phyloP scores from a whole-genome alignment of 2,888 invertebrate genomes.

The Eupithecia tripunctaria region DNA sequence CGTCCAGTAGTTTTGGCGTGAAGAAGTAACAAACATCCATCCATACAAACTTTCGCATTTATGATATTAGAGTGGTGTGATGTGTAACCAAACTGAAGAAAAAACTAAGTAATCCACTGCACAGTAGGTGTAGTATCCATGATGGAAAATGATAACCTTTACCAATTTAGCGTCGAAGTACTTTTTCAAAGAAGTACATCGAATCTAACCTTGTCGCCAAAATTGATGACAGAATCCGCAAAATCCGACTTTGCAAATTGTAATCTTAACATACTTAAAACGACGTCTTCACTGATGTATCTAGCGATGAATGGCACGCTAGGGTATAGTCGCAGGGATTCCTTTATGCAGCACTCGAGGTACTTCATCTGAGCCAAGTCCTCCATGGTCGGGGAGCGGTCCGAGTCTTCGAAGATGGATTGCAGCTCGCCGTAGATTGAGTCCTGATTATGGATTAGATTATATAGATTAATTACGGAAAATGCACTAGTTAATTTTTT shows the following conservation, averaged over 20 bases:
- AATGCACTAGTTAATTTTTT: no score
- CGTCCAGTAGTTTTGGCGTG: no score
- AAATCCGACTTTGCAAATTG: neutral
- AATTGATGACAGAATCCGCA: neutral
- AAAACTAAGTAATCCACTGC: no score
- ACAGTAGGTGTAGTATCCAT: no score
- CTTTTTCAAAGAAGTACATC: no score
- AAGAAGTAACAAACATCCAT: no score
- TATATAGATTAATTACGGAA: neutral
- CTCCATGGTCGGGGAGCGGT: conserved; percentile 83
- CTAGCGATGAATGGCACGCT: conserved; percentile 87
- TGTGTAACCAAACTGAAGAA: no score
- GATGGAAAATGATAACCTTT: no score
- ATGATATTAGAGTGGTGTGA: no score
- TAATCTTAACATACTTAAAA: conserved; percentile 61
- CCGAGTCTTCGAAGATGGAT: conserved; percentile 82
- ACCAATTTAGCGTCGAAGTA: no score
- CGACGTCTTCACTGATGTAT: conserved; percentile 80
- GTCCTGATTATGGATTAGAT: conserved; percentile 44
- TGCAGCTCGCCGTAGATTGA: conserved; percentile 46
- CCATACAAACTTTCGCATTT: no score
- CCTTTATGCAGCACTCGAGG: conserved; percentile 88
- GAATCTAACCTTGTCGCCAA: no score
- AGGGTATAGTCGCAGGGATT: conserved; percentile 86
- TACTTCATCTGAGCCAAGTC: conserved; percentile 85